A percentile compares a stretch with the other conserved stretches of the same genome.
Evolutionary conservation across 2,113 vertebrate genomes (phyloP).

Genomic region (Neodontobutis hainanensis): DNA sequence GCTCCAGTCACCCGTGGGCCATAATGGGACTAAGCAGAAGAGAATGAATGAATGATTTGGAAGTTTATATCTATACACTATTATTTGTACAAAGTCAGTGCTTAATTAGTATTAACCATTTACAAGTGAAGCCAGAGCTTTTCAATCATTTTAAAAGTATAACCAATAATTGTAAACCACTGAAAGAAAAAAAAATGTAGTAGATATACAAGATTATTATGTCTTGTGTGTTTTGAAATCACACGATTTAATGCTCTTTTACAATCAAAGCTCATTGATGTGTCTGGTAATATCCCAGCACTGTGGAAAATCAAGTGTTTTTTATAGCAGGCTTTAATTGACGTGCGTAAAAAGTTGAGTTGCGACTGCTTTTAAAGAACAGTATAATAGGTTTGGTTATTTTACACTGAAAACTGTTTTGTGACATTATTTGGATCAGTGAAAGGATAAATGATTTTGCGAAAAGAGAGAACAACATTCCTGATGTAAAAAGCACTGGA

Average conservation of each 20-base stretch:
- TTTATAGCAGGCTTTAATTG: too few species aligned
- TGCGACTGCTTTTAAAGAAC: too few species aligned
- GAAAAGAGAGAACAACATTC: background rate
- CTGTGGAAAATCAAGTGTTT: background rate
- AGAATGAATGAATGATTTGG: slow-evolving; percentile 7
- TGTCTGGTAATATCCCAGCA: background rate
- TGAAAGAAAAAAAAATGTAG: too few species aligned
- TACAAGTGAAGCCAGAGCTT: background rate
- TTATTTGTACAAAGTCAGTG: slow-evolving; percentile 66
- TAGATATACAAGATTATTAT: too few species aligned
- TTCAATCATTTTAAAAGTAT: too few species aligned
- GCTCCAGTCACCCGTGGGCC: background rate
- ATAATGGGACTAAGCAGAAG: slow-evolving; percentile 21
- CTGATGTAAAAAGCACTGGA: background rate
- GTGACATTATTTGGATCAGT: too few species aligned
- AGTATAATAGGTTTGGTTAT: too few species aligned
- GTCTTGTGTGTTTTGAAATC: background rate
- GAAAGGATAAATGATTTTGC: too few species aligned
- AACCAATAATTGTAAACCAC: too few species aligned
- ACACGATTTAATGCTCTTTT: slow-evolving; percentile 31
- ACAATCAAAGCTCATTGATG: background rate
- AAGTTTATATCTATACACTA: slow-evolving; percentile 45
- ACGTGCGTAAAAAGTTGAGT: too few species aligned
- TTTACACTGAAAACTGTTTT: too few species aligned
- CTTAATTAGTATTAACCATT: slow-evolving; percentile 49